Evolutionary conservation across 2,113 vertebrate species (phyloP).

Genomic region (Lampris incognitus): DNA sequence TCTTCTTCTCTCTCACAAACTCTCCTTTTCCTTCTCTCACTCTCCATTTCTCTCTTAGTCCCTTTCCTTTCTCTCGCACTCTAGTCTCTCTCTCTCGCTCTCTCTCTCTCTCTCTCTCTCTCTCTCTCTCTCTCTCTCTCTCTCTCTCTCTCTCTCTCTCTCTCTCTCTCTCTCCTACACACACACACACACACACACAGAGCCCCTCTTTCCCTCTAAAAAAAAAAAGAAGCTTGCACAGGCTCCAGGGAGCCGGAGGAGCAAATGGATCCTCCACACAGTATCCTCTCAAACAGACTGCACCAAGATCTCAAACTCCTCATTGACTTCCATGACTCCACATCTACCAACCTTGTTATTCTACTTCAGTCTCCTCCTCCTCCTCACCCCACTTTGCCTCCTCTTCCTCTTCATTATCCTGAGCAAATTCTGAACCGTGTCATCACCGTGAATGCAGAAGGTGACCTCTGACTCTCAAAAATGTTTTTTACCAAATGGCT

Average conservation of each 20-base stretch:
- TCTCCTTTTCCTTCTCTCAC: background rate
- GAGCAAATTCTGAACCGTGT: background rate
- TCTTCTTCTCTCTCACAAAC: background rate
- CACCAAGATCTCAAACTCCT: conserved; percentile 39
- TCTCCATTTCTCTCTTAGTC: background rate
- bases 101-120: background rate
- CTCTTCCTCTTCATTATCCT: conserved; percentile 15
- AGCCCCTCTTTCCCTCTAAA: conserved; percentile 24
- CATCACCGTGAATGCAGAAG: conserved; percentile 1
- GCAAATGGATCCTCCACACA: conserved; percentile 56
- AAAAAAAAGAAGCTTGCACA: conserved; percentile 54
- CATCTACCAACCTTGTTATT: conserved; percentile 19
- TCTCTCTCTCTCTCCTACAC: conserved; percentile 12
- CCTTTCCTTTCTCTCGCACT: background rate
- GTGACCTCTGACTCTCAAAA: conserved; percentile 27
- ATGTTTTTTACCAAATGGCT: conserved; percentile 30
- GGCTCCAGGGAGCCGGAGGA: conserved; percentile 54
- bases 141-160: conserved; percentile 3
- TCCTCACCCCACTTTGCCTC: background rate
- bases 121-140: background rate
- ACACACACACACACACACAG: background rate
- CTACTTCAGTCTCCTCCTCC: background rate
- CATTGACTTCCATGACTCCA: conserved; percentile 41
- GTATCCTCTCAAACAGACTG: conserved; percentile 44
- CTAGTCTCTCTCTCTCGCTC: conserved; percentile 10